Base-by-base conservation (phyloP, 2,113 vertebrate genomes). In the Marmota flaviventris region DNA sequence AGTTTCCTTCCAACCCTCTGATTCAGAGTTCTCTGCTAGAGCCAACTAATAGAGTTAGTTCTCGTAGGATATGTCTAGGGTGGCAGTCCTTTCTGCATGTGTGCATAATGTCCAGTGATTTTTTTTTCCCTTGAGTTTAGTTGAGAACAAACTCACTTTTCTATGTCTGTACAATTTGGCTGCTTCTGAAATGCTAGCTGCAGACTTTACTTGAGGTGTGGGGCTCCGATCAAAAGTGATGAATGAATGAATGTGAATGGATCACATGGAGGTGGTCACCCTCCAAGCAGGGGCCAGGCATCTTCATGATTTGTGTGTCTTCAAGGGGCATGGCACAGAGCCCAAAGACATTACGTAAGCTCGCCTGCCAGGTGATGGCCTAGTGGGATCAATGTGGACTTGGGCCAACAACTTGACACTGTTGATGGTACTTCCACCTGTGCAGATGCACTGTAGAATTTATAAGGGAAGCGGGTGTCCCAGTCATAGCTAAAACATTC, bases 1-100 rank as follows among this genome's bases (percentile, higher is more conserved):
- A 92, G 89, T 85, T 90, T 92, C 27, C 95, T 95, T 93, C 93
- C 84, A 95, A 85, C 86, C 81, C 73, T 95, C 84, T 92, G 83
- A 97, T 93, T 97, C 61, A 93, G 86, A 92, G 42, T 65, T 94
- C 51, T 77, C 48, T 2, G 24, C 58, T n/a, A 72, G 53, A 88
- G 72, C 89, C 95, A 97, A n/a, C 32, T 63, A 70, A 56, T 16
- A 83, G 67, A 78, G 82, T 93, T 75, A 77, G 89, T 87, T 90
- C 51, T 85, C 61, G 76, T 92, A 39, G 82, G 70, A 27, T 82
- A 85, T 2, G 2, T 84, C 77, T 53, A 94, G 87, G 81, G 89
- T 77, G 65, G 24, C 25, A 93, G 90, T 83, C 85, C 53, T 48
- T 78, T 39, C 69, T 91, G 85, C 17, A 27, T 69, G 8, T 89